phyloP scores from a whole-genome alignment of 2,113 vertebrate species.

The Syrrhaptes paradoxus region DNA sequence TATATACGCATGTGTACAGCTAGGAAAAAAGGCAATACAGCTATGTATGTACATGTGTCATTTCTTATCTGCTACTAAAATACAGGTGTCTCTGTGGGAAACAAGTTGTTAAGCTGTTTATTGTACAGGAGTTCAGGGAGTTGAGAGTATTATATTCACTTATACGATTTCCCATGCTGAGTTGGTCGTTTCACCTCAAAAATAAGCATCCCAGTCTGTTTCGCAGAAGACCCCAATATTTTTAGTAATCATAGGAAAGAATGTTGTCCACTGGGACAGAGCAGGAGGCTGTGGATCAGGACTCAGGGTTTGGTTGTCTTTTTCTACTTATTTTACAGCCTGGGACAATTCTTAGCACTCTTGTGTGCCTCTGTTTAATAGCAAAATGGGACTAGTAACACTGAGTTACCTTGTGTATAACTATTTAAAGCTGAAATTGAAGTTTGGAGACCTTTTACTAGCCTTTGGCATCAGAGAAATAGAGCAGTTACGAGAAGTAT shows the following conservation, averaged over 20 bases:
- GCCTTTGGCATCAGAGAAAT: background rate
- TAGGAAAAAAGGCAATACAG: background rate
- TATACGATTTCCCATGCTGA: background rate
- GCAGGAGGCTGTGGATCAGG: background rate
- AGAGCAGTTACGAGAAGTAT: background rate
- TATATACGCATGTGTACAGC: background rate
- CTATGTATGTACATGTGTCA: background rate
- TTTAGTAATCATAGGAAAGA: background rate
- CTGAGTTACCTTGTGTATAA: background rate
- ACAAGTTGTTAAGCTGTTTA: background rate
- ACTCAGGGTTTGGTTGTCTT: background rate
- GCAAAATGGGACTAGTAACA: background rate
- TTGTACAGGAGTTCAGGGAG: background rate
- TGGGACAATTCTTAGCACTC: background rate
- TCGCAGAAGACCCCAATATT: background rate
- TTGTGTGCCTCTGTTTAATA: background rate
- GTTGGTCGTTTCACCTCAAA: background rate
- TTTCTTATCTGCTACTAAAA: background rate
- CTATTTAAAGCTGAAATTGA: background rate
- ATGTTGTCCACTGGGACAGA: background rate
- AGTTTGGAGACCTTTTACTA: background rate
- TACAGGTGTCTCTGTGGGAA: conserved; percentile 38
- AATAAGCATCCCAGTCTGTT: background rate
- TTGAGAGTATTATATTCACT: background rate
- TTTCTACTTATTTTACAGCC: background rate